Evolutionary conservation across 2,113 vertebrate species (phyloP).

Genomic region (Morone saxatilis): DNA sequence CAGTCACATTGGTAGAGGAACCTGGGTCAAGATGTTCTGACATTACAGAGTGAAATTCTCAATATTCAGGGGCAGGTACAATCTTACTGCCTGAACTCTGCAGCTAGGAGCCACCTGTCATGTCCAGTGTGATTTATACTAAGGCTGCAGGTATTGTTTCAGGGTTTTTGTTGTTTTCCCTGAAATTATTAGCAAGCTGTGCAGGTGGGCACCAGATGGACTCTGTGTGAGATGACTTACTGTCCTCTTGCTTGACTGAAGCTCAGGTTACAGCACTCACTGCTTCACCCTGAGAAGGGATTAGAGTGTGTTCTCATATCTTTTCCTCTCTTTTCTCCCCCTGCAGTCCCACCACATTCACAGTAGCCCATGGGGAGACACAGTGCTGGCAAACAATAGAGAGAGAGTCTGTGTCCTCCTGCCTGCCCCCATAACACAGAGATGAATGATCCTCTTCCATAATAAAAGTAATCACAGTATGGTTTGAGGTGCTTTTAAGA

Average conservation of each 20-base stretch:
- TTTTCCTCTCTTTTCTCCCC: conserved; percentile 20
- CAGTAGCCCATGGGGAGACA: not conserved
- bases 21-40: not conserved
- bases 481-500: conserved; percentile 8
- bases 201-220: conserved; percentile 54
- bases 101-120: not conserved
- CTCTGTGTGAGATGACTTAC: conserved; percentile 42
- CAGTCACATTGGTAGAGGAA: not conserved
- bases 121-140: not conserved
- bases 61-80: not conserved
- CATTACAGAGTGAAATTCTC: not conserved
- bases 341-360: conserved; percentile 19
- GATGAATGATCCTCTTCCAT: conserved; percentile 19
- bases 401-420: conserved; percentile 2
- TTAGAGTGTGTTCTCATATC: conserved; percentile 2
- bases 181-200: not conserved
- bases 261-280: conserved; percentile 18
- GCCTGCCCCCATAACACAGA: not conserved
- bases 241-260: conserved; percentile 40
- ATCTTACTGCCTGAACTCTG: conserved; percentile 14
- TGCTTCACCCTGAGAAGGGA: conserved; percentile 33
- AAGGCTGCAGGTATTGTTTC: conserved; percentile 4
- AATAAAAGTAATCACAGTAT: conserved; percentile 28
- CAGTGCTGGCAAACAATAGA: conserved; percentile 27
- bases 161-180: not conserved